These are phyloP conservation scores for Chiloscyllium punctatum DNA, from an alignment of 2,797 vertebrate species.

Conservation along the genomic window DNA sequence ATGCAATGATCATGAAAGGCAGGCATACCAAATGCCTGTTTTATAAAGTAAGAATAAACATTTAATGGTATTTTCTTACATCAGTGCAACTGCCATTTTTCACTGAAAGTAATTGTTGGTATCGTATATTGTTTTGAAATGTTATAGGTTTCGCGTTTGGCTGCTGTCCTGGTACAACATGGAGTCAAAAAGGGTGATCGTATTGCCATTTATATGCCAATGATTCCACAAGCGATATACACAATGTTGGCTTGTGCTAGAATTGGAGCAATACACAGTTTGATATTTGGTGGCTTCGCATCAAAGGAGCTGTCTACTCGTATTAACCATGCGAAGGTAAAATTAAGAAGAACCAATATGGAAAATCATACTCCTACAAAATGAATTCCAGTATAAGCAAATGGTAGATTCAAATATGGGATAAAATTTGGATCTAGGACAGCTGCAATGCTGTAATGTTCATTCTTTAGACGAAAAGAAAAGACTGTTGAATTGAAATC, in stretches of 20 bases:
- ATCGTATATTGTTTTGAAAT: conserved; percentile 39
- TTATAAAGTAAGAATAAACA: neutral
- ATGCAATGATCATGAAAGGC: no score
- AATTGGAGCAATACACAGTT: conserved; percentile 88
- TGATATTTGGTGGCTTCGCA: conserved; percentile 96
- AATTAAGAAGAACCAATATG: conserved; percentile 40
- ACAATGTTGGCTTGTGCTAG: conserved; percentile 90
- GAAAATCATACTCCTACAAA: neutral
- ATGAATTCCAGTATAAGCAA: neutral
- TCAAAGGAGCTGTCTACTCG: conserved; percentile 85
- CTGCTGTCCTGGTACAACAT: conserved; percentile 78
- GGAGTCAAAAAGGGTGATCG: conserved; percentile 79
- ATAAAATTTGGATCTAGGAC: neutral
- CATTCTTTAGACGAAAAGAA: no score
- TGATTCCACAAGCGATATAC: conserved; percentile 91
- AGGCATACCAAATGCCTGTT: no score
- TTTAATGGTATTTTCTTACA: neutral
- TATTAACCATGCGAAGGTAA: conserved; percentile 87
- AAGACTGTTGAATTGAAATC: no score
- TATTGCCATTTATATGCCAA: conserved; percentile 97
- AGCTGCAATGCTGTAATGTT: no score
- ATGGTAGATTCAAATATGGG: neutral
- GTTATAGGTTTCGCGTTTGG: conserved; percentile 75
- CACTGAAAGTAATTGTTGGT: neutral
- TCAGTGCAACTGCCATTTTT: conserved; percentile 28